phyloP scores from a whole-genome alignment of 2,888 invertebrate species.

The Lampropteryx suffumata region DNA sequence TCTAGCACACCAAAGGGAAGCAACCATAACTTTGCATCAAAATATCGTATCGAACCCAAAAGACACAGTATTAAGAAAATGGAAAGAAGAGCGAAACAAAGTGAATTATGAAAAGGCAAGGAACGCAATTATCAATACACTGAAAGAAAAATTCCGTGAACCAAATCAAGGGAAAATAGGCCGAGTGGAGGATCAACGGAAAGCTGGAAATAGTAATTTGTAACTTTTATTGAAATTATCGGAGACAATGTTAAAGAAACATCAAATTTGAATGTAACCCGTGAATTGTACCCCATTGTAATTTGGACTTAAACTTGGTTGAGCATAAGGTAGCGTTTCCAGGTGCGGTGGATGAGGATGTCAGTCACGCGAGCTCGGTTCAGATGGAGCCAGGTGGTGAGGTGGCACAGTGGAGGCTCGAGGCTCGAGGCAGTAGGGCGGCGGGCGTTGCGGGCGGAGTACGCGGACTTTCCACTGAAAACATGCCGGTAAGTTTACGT shows the following conservation, averaged over 20 bases:
- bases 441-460: slow-evolving; percentile 63
- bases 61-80: slow-evolving; percentile 65
- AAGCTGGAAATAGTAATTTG: slow-evolving; percentile 53
- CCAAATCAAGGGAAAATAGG: slow-evolving; percentile 44
- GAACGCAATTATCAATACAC: slow-evolving; percentile 69
- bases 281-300: slow-evolving; percentile 38
- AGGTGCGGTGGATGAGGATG: slow-evolving; percentile 50
- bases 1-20: slow-evolving; percentile 40
- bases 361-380: slow-evolving; percentile 72
- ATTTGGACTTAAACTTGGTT: slow-evolving; percentile 41
- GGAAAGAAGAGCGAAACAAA: slow-evolving; percentile 65
- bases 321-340: slow-evolving; percentile 52
- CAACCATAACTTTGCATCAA: slow-evolving; percentile 41
- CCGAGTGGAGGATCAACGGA: slow-evolving; percentile 46
- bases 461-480: slow-evolving; percentile 60
- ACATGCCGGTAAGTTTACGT: slow-evolving; percentile 70
- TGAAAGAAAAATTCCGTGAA: slow-evolving; percentile 67
- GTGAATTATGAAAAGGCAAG: slow-evolving; percentile 65
- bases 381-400: slow-evolving; percentile 75
- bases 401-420: slow-evolving; percentile 74
- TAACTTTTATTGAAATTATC: slow-evolving; percentile 59
- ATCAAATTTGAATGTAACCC: slow-evolving; percentile 74
- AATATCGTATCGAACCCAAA: slow-evolving; percentile 39
- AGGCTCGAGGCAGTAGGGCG: slow-evolving; percentile 71
- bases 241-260: slow-evolving; percentile 72